Evolutionary conservation across 2,113 vertebrate genomes (phyloP).

Genomic region (Regulus satrapa): DNA sequence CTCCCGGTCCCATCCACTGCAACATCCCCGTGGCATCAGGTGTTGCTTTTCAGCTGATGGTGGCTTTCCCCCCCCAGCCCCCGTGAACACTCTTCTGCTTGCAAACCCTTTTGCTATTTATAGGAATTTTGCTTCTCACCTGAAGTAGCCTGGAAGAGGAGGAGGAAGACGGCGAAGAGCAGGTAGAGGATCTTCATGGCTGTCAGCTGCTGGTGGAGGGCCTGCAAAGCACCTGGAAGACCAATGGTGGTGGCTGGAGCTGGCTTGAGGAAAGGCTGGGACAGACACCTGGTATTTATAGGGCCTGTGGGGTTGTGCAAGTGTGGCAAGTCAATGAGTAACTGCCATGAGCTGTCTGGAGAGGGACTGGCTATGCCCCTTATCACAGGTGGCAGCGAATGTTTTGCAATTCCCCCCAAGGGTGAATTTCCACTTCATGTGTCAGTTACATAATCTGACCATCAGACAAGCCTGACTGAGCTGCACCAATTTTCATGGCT

Average conservation of each 20-base stretch:
- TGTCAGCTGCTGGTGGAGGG: not conserved
- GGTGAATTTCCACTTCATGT: not conserved
- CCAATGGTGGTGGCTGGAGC: not conserved
- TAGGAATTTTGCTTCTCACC: not conserved
- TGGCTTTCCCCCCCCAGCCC: not conserved
- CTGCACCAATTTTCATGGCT: rapidly evolving
- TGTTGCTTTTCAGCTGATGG: not conserved
- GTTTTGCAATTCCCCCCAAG: not conserved
- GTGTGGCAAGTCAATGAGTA: constrained; percentile 42
- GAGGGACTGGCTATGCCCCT: not conserved
- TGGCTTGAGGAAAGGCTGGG: not conserved
- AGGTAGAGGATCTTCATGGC: constrained; percentile 48
- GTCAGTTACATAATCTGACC: not conserved
- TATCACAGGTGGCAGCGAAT: not conserved
- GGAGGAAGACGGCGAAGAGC: constrained; percentile 3
- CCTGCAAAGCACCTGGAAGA: not conserved
- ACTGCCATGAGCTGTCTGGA: not conserved
- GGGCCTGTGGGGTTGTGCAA: not conserved
- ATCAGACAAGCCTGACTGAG: not conserved
- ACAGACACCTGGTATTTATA: not conserved
- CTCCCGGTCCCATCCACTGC: not conserved
- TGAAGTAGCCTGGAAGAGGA: constrained; percentile 54
- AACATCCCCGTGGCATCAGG: not conserved
- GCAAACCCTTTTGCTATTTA: not conserved
- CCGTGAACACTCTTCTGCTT: not conserved